Evolutionary conservation across 2,113 vertebrate species (phyloP).

Genomic region (Microtus montanus): DNA sequence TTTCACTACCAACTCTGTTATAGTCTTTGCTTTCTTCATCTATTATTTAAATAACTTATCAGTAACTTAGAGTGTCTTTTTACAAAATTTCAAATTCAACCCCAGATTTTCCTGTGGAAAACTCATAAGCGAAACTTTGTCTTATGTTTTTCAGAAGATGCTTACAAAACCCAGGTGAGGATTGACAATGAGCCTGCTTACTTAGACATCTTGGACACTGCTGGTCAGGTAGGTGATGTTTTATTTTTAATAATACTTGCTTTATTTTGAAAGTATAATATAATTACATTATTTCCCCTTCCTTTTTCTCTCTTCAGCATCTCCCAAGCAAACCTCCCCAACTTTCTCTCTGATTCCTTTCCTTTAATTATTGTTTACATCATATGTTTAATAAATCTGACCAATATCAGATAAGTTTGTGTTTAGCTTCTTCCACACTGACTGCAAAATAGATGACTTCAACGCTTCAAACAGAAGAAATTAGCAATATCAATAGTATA

Average conservation of each 20-base stretch:
- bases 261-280: background rate
- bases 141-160: conserved; percentile 85
- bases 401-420: background rate
- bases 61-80: background rate
- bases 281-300: background rate
- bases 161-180: conserved; percentile 87
- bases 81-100: conserved; percentile 17
- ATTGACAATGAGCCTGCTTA: conserved; percentile 86
- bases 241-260: background rate
- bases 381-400: background rate
- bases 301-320: too few species aligned
- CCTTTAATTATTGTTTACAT: background rate
- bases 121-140: background rate
- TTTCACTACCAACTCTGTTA: background rate
- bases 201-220: conserved; percentile 87
- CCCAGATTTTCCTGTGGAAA: background rate
- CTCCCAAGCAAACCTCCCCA: too few species aligned
- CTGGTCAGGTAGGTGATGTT: conserved; percentile 82
- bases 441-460: background rate
- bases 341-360: too few species aligned
- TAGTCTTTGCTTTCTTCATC: background rate
- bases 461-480: background rate
- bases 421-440: background rate
- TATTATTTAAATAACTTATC: background rate
- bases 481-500: background rate